Evolutionary conservation across 2,888 invertebrate species (phyloP).

Genomic region (Caenorhabditis japonica): DNA sequence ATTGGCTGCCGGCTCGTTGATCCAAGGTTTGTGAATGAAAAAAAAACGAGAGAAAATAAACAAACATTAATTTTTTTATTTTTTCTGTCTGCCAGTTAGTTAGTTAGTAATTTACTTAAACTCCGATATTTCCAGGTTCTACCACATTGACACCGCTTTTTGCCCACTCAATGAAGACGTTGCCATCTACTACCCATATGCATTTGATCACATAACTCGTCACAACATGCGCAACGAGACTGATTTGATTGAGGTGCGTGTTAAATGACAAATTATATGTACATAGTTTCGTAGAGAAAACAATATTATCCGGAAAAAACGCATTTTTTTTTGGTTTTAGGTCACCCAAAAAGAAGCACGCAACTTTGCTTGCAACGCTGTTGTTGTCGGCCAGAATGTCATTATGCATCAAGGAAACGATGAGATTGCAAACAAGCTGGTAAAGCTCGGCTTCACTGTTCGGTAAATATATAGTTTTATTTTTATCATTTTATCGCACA

Average conservation of each 20-base stretch:
- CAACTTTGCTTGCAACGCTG: slow-evolving; percentile 76
- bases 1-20: slow-evolving; percentile 73
- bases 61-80: slow-evolving; percentile 3
- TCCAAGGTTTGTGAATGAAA: slow-evolving; percentile 64
- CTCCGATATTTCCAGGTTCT: slow-evolving; percentile 64
- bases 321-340: slow-evolving; percentile 42
- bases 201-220: slow-evolving; percentile 72
- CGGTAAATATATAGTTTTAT: slow-evolving; percentile 15
- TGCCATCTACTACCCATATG: slow-evolving; percentile 73
- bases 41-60: not conserved
- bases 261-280: slow-evolving; percentile 8
- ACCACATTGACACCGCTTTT: slow-evolving; percentile 77
- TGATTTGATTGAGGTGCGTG: slow-evolving; percentile 56
- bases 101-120: not conserved
- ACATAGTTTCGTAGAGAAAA: no score
- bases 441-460: slow-evolving; percentile 60
- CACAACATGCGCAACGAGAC: slow-evolving; percentile 73
- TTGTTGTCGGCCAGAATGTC: slow-evolving; percentile 74
- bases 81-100: no score
- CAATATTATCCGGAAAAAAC: not conserved
- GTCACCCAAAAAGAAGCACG: slow-evolving; percentile 71
- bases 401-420: slow-evolving; percentile 72
- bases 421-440: slow-evolving; percentile 68
- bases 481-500: no score
- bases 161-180: slow-evolving; percentile 73